A percentile compares a stretch with the other conserved stretches of the same genome.
Evolutionary conservation across 2,113 vertebrate genomes (phyloP).

Genomic region (Lates calcarifer): DNA sequence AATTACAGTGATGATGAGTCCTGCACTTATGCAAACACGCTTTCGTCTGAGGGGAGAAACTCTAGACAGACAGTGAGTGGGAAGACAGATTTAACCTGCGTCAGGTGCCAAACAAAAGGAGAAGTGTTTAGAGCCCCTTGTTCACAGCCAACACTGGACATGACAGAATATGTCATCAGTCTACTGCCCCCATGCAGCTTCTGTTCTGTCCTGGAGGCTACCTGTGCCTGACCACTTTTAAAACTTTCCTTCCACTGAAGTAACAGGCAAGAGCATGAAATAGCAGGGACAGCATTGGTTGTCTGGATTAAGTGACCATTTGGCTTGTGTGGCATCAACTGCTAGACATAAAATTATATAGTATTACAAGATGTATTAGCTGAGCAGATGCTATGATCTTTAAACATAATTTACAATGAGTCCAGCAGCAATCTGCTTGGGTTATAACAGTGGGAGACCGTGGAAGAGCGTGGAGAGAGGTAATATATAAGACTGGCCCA

Average conservation of each 20-base stretch:
- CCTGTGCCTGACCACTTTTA: background rate
- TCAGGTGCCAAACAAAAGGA: conserved; percentile 59
- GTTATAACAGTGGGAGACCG: conserved; percentile 24
- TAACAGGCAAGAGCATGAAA: conserved; percentile 8
- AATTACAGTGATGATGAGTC: conserved; percentile 51
- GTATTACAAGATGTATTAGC: conserved; percentile 51
- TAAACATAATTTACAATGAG: conserved; percentile 50
- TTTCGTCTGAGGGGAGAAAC: conserved; percentile 54
- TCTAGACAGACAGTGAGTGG: conserved; percentile 64
- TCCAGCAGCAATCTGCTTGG: conserved; percentile 38
- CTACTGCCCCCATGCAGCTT: conserved; percentile 9
- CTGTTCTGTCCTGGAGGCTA: conserved; percentile 10
- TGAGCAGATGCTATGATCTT: conserved; percentile 49
- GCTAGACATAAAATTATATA: conserved; percentile 53
- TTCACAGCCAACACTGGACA: conserved; percentile 58
- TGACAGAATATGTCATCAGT: conserved; percentile 51
- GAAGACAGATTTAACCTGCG: conserved; percentile 46
- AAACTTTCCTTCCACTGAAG: conserved; percentile 5
- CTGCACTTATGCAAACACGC: conserved; percentile 53
- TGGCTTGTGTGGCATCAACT: conserved; percentile 35
- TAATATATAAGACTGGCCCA: conserved; percentile 31
- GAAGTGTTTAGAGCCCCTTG: conserved; percentile 55
- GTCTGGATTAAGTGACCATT: conserved; percentile 26
- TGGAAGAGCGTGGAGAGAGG: conserved; percentile 31
- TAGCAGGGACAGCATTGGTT: background rate